These are phyloP conservation scores for Pterostichus niger DNA, from an alignment of 2,888 invertebrate species.

Conservation along the genomic window DNA sequence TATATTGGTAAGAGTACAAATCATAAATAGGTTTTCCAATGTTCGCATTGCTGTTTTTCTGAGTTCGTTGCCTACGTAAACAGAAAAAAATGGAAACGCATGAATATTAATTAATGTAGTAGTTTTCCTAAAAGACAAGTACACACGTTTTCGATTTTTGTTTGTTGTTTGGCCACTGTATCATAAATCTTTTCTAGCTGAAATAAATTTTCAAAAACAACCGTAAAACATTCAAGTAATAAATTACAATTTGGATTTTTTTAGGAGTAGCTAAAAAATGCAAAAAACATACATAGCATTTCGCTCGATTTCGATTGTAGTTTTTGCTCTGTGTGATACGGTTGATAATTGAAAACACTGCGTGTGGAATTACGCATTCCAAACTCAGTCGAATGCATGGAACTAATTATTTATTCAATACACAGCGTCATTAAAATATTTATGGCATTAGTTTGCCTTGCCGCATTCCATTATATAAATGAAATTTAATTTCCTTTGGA, in stretches of 20 bases:
- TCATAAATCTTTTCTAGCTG: slow-evolving; percentile 61
- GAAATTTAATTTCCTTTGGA: slow-evolving; percentile 38
- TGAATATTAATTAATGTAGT: slow-evolving; percentile 49
- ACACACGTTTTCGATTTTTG: slow-evolving; percentile 51
- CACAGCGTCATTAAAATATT: slow-evolving; percentile 26
- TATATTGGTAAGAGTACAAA: neutral
- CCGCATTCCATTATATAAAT: slow-evolving; percentile 43
- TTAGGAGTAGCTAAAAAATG: slow-evolving; percentile 19
- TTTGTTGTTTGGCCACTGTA: slow-evolving; percentile 40
- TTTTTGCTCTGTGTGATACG: slow-evolving; percentile 23
- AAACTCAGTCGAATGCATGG: slow-evolving; percentile 1
- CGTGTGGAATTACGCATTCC: slow-evolving; percentile 26
- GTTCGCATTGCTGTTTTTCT: slow-evolving; percentile 14
- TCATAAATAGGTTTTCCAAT: slow-evolving; percentile 4
- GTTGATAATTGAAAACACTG: slow-evolving; percentile 22
- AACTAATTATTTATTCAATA: slow-evolving; percentile 41
- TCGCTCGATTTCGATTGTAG: slow-evolving; percentile 32
- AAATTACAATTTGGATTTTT: slow-evolving; percentile 62
- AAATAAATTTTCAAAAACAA: slow-evolving; percentile 63
- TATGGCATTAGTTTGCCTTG: slow-evolving; percentile 28
- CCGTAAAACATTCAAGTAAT: slow-evolving; percentile 62
- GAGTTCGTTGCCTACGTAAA: slow-evolving; percentile 14
- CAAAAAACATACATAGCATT: slow-evolving; percentile 28
- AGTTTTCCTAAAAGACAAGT: slow-evolving; percentile 49
- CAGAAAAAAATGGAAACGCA: slow-evolving; percentile 17